Percentiles rank a stretch among this genome's conserved stretches.
Evolutionary conservation across 1,140 invertebrate genomes (phyloP).

Genomic region (Melipona quadrifasciata): DNA sequence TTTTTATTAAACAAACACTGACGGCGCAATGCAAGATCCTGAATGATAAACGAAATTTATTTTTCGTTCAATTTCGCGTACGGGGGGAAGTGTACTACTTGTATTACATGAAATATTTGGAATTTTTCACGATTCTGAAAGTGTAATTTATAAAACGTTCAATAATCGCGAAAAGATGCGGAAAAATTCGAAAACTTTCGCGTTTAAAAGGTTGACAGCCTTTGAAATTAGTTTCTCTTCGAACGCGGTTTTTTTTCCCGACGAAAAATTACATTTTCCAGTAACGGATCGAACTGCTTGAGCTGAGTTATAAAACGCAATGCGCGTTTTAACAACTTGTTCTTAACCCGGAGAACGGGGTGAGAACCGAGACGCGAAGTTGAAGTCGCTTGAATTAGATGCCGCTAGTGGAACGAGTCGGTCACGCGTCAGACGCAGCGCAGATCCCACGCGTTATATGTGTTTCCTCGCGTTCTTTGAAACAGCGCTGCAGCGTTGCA

Average conservation of each 20-base stretch:
- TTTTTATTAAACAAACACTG: no score
- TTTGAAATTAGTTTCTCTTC: neutral
- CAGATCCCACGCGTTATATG: neutral
- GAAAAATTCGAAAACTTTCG: neutral
- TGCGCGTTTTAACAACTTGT: neutral
- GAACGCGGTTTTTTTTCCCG: neutral
- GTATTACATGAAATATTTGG: no score
- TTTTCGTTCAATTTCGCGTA: no score
- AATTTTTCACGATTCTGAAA: no score
- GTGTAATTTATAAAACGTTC: no score
- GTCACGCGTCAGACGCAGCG: slow-evolving; percentile 30
- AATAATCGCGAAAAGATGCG: no score
- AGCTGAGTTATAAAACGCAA: neutral
- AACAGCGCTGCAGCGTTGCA: neutral
- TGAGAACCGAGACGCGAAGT: slow-evolving; percentile 6
- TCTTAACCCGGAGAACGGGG: neutral
- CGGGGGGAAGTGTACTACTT: no score
- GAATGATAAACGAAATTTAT: no score
- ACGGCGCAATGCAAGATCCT: no score
- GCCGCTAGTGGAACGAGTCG: slow-evolving; percentile 13
- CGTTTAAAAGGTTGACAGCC: neutral
- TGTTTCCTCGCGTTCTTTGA: neutral
- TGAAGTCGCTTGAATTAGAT: neutral
- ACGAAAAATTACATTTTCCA: neutral
- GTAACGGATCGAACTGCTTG: neutral